Percentiles rank a stretch among this genome's conserved stretches.
phyloP scores from a whole-genome alignment of 2,797 vertebrate species.

The Myotis daubentonii region DNA sequence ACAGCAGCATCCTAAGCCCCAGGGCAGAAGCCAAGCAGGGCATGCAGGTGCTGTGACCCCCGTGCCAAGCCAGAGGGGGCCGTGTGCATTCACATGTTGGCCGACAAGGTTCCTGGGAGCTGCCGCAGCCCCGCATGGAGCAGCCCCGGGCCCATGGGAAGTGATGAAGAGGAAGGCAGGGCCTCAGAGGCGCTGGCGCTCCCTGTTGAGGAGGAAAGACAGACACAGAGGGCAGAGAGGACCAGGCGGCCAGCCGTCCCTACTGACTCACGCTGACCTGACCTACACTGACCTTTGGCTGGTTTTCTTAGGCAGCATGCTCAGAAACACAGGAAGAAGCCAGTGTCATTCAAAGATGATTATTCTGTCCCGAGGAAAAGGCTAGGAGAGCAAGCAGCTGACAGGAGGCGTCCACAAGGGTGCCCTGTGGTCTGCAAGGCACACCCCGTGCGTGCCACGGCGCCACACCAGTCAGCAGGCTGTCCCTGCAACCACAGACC shows the following conservation, averaged over 20 bases:
- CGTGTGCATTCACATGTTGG: accelerated
- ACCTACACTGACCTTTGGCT: neutral
- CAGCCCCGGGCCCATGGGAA: neutral
- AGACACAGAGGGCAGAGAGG: neutral
- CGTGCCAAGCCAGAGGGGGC: neutral
- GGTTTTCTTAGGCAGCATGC: neutral
- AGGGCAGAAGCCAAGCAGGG: neutral
- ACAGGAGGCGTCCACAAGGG: neutral
- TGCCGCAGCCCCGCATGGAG: neutral
- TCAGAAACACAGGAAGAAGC: constrained; percentile 3
- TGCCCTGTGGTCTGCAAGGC: neutral
- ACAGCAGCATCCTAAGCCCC: neutral
- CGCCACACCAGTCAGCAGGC: neutral
- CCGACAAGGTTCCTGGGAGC: neutral
- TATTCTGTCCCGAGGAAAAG: neutral
- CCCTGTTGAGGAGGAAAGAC: neutral
- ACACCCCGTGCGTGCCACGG: neutral
- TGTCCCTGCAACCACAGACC: neutral
- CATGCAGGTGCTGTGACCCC: neutral
- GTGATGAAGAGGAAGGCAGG: neutral
- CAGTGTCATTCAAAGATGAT: neutral
- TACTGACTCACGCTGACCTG: neutral
- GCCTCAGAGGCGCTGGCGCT: neutral
- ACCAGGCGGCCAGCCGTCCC: neutral
- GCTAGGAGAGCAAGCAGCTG: neutral